These are phyloP conservation scores for Takifugu bimaculatus DNA, from an alignment of 2,113 vertebrate genomes.

Conservation along the genomic window DNA sequence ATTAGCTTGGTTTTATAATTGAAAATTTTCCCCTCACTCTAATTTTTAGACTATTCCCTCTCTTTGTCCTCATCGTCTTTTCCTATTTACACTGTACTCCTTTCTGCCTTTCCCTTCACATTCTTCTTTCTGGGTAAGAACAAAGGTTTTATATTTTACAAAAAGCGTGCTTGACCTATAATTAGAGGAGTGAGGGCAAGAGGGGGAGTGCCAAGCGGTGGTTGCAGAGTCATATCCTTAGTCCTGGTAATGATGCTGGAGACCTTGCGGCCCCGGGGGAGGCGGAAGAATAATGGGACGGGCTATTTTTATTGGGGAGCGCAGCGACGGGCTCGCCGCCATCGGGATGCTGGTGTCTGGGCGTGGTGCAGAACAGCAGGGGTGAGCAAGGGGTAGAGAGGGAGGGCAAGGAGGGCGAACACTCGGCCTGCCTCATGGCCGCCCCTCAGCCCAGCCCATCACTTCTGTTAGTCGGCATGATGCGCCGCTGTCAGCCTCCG, in stretches of 20 bases:
- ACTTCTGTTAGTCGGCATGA: conserved; percentile 85
- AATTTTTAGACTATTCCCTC: conserved; percentile 76
- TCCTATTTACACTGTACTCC: conserved; percentile 55
- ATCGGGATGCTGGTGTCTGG: conserved; percentile 57
- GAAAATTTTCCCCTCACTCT: conserved; percentile 77
- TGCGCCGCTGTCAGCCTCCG: conserved; percentile 61
- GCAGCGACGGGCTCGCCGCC: conserved; percentile 78
- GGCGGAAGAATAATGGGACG: conserved; percentile 96
- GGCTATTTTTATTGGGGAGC: conserved; percentile 97
- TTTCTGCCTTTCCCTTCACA: conserved; percentile 22
- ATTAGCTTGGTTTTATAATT: conserved; percentile 99
- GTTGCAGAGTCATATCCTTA: conserved; percentile 89
- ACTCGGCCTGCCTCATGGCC: conserved; percentile 79
- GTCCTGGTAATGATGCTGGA: conserved; percentile 99
- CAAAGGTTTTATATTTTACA: conserved; percentile 99
- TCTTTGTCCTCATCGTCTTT: conserved; percentile 57
- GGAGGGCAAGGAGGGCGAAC: conserved; percentile 71
- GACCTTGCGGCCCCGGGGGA: conserved; percentile 94
- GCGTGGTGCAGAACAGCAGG: conserved; percentile 80
- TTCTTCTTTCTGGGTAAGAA: conserved; percentile 80
- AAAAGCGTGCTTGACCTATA: conserved; percentile 99
- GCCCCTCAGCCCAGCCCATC: conserved; percentile 80
- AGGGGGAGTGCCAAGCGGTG: conserved; percentile 54
- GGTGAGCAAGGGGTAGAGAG: conserved; percentile 74
- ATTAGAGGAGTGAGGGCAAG: conserved; percentile 90